Evolutionary conservation across 2,113 vertebrate species (phyloP), one percentile per base, ranked within the genome.

Genomic region (Rhynchomys soricoides): DNA sequence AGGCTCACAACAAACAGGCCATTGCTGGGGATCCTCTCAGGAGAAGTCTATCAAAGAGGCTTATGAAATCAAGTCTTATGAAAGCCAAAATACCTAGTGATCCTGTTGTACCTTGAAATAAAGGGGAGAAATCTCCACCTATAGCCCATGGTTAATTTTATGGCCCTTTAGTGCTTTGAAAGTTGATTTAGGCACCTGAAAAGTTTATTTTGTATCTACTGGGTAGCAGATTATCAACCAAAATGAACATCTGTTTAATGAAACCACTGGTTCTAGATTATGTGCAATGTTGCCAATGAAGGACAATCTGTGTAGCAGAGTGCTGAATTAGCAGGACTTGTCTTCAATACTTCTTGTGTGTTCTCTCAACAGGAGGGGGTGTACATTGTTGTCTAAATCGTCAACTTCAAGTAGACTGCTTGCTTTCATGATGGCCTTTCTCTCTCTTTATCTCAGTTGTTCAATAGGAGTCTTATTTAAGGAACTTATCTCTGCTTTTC

Each of bases 401-500:
- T 86, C 45, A 62, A 57, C 92, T 85, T 92, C 91, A 81, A 86
- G 29, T 57, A 43, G 26, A 7, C 64, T 7, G 5, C 24, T 64
- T 75, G 13, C 86, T 95, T 95, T 79, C 9, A 34, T 40, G 40
- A 70, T 64, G 40, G 10, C 0, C 9, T 74, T 83, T 64, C 86
- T 95, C 26, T 43, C 70, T 87, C 4, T 94, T 59, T 62, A 66
- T 43, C 55, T 93, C 45, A 11, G 37, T 59, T 75, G 7, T 89
- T 94, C 77, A 92, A 2, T 79, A 4, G 11, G 66, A 73, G 34
- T 66, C 89, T 70, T 57, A 81, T 86, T 88, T 94, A 7, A 26
- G 75, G 57, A 21, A 81, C 50, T 85, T 86, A 45, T 91, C 62
- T 82, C 45, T 34, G 64, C 29, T 94, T 50, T 75, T 48, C 81